Base-by-base conservation (phyloP, 2,113 vertebrate species). In the Gorsachius goisagi region DNA sequence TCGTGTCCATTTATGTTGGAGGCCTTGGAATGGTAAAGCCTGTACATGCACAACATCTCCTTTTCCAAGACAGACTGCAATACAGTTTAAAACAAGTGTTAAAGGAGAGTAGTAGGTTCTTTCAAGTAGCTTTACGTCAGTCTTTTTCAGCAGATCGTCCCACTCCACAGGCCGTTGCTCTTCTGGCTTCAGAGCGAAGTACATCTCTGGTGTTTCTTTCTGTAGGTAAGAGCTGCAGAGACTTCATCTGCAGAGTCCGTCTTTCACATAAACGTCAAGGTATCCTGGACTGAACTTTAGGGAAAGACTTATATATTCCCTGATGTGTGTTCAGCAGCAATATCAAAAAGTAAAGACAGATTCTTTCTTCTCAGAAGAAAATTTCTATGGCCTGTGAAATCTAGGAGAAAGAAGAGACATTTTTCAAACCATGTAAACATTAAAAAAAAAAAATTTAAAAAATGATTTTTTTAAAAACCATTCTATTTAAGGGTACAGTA, bases 321-420 rank as follows among this genome's bases (percentile, higher is more conserved):
- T 97, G 97, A 96, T 93, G 95, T 47, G 59, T 97, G 97, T 97
- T 97, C 98, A 98, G 97, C 97, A 98, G 98, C 97, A 97, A 73
- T 98, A 98, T 98, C 98, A 98, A 98, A 98, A 98, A 97, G 97
- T 98, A 98, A 98, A 97, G 97, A 97, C 97, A 98, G 98, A 98
- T 99, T 99, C 99, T 99, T 99, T 99, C 99, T 99, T 99, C 99
- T 99, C 98, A 99, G 99, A 99, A 99, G 99, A 99, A 99, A 99
- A 98, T 99, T 98, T 98, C 98, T 99, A 99, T 96, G 99, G 99
- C 97, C 99, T 99, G 97, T 99, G 99, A 98, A 99, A 99, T 98
- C 99, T 99, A 96, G 44, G 80, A 92, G 86, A 84, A 71, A 91
- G 28, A 32, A 67, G 27, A 96, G 18, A 81, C 1, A 0, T 7